Evolutionary conservation across 2,113 vertebrate genomes (phyloP), one percentile per base, ranked within the genome.

Genomic region (Odontesthes bonariensis): DNA sequence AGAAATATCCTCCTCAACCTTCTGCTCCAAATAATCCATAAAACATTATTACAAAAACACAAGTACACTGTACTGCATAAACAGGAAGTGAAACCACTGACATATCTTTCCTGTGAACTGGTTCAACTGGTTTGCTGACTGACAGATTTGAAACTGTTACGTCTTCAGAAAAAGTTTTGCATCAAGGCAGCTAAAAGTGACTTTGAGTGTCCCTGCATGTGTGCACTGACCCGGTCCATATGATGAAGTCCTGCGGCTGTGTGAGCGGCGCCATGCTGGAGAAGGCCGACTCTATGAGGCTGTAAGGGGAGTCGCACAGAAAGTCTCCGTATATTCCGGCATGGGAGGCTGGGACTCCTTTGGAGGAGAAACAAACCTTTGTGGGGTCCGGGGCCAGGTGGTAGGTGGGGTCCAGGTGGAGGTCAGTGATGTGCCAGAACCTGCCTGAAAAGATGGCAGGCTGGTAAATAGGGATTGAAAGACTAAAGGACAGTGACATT

Each of bases 371-470:
- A 49, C 97, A 99, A 22, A 99, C 97, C 90, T 97, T 96, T 77
- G 93, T 95, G 81, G 46, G 96, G 84, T 98, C 97, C 1, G 93
- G 77, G 8, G 92, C 93, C 82, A 97, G 82, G 80, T 96, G 95
- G 89, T 98, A 99, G 78, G 94, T 95, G 0, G 96, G 96, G 86
- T 99, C 98, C 90, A 99, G 93, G 91, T 99, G 98, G 82, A 99
- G 94, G 88, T 99, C 97, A 0, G 96, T 96, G 74, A 99, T 93
- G 62, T 99, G 98, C 97, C 97, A 99, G 91, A 99, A 99, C 65
- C 96, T 91, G 32, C 95, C 97, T 98, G 92, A 63, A 86, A 0
- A 22, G 5, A 54, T 6, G 46, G 22, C 44, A 5, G 10, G 5
- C 16, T 53, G 12, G 9, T 11, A 40, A 12, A 23, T 23, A 59